A percentile compares a stretch with the other conserved stretches of the same genome.
Evolutionary conservation across 2,113 vertebrate genomes (phyloP).

Genomic region (Artemisiospiza belli): DNA sequence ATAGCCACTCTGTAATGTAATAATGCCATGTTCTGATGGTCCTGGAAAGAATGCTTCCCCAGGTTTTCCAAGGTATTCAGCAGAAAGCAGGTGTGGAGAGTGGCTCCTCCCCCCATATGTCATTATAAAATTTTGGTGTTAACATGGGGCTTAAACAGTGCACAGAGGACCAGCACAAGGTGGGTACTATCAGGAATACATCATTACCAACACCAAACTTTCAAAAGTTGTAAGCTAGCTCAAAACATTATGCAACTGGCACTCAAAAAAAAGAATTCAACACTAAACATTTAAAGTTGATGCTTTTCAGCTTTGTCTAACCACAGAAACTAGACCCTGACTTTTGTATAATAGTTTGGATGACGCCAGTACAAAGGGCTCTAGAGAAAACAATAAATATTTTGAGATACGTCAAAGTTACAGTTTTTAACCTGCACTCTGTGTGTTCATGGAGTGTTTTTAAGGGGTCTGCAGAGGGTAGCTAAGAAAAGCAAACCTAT

Average conservation of each 20-base stretch:
- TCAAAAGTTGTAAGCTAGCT: not conserved
- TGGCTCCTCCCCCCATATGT: not conserved
- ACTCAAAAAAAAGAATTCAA: not conserved
- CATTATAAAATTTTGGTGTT: not conserved
- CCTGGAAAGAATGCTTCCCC: not conserved
- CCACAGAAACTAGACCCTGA: not conserved
- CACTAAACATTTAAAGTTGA: not conserved
- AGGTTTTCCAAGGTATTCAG: not conserved
- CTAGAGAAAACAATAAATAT: not conserved
- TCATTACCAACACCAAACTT: not conserved
- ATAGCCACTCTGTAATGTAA: not conserved
- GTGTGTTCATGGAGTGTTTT: not conserved
- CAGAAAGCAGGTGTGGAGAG: not conserved
- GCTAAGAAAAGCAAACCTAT: constrained; percentile 20
- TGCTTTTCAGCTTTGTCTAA: not conserved
- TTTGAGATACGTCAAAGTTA: not conserved
- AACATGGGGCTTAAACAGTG: not conserved
- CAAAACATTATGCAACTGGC: not conserved
- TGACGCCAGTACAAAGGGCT: not conserved
- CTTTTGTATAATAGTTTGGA: not conserved
- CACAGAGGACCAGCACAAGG: not conserved
- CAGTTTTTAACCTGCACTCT: not conserved
- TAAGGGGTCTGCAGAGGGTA: constrained; percentile 10
- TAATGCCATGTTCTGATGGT: not conserved
- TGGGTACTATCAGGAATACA: not conserved